Evolutionary conservation across 2,888 invertebrate genomes (phyloP).

Genomic region (Rambutsinella grinnellia): DNA sequence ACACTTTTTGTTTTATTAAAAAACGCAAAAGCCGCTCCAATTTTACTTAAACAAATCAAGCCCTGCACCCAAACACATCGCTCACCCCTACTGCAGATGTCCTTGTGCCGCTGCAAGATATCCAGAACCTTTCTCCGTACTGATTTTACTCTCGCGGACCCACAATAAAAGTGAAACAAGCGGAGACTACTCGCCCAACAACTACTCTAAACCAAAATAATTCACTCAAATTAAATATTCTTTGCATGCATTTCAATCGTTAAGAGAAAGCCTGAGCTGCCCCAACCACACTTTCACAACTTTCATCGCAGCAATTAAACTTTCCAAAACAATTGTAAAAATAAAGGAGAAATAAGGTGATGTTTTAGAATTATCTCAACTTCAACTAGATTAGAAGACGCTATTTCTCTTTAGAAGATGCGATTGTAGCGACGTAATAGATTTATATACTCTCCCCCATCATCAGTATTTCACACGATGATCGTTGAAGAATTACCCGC

Average conservation of each 20-base stretch:
- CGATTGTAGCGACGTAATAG: neutral
- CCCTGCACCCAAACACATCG: too few relatives aligned
- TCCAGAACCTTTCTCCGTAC: neutral
- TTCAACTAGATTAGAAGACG: too few relatives aligned
- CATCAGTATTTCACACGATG: too few relatives aligned
- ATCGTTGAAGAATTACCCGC: neutral
- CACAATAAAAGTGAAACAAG: neutral
- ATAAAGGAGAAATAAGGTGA: too few relatives aligned
- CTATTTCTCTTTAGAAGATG: too few relatives aligned
- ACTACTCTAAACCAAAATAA: neutral
- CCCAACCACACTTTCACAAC: too few relatives aligned
- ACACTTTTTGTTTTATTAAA: too few relatives aligned
- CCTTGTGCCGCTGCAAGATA: constrained; percentile 12
- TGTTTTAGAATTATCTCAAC: too few relatives aligned
- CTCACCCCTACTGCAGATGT: constrained; percentile 13
- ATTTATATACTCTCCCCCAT: neutral
- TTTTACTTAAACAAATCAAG: too few relatives aligned
- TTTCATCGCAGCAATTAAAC: neutral
- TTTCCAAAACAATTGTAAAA: too few relatives aligned
- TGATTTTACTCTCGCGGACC: neutral
- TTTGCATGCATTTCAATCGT: neutral
- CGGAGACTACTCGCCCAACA: neutral
- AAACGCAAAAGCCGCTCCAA: too few relatives aligned
- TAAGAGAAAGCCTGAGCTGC: too few relatives aligned
- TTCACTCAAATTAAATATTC: neutral